These are phyloP conservation scores for Harpagifer antarcticus DNA, from an alignment of 2,797 vertebrate species.

Conservation along the genomic window DNA sequence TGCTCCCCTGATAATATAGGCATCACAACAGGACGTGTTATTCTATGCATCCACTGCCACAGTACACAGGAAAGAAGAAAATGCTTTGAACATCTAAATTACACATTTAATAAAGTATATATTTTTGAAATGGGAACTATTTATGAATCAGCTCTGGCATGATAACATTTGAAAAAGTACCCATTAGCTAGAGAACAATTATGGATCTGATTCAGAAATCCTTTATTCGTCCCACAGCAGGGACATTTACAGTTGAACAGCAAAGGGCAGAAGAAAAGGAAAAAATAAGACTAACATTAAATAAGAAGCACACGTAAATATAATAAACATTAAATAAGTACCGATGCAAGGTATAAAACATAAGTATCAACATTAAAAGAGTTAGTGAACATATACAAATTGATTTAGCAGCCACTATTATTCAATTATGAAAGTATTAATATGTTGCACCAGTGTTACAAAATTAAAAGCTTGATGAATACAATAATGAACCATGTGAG, in stretches of 20 bases:
- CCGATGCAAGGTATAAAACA: too few species aligned
- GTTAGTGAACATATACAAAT: too few species aligned
- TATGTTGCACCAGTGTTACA: background rate
- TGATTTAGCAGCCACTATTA: too few species aligned
- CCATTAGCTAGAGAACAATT: background rate
- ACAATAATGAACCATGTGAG: background rate
- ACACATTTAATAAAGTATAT: background rate
- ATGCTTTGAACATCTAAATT: background rate
- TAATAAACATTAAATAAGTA: too few species aligned
- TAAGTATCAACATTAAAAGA: too few species aligned
- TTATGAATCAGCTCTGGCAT: background rate
- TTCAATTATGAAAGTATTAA: too few species aligned
- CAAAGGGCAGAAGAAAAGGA: too few species aligned
- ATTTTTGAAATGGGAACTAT: background rate
- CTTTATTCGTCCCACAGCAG: too few species aligned
- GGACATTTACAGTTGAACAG: too few species aligned
- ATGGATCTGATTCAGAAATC: too few species aligned
- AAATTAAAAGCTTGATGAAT: background rate
- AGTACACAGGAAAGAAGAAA: background rate
- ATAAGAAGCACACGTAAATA: too few species aligned
- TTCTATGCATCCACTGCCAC: conserved; percentile 30
- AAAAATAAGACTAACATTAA: too few species aligned
- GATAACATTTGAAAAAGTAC: conserved; percentile 3
- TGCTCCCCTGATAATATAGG: conserved; percentile 68
- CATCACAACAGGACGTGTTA: conserved; percentile 65